A percentile compares a stretch with the other conserved stretches of the same genome.
These are phyloP conservation scores for Sarcophaga peregrina DNA, from an alignment of 1,140 invertebrate genomes.

Conservation along the genomic window DNA sequence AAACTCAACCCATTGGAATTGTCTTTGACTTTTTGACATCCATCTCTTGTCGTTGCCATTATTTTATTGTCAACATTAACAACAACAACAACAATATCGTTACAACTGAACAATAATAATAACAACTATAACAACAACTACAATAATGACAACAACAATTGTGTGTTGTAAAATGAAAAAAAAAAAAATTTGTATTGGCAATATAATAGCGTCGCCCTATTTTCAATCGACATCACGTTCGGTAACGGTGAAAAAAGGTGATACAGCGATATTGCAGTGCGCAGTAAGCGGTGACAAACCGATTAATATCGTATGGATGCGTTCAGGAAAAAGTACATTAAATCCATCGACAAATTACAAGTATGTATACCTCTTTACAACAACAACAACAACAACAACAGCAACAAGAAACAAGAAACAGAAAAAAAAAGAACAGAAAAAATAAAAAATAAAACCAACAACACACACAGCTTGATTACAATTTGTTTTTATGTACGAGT, in stretches of 20 bases:
- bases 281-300: constrained; percentile 86
- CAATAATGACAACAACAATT: not conserved
- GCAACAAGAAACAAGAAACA: constrained; percentile 3
- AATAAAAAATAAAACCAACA: not conserved
- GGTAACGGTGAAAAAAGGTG: constrained; percentile 79
- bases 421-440: not conserved
- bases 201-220: constrained; percentile 74
- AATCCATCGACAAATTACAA: constrained; percentile 78
- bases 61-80: not conserved
- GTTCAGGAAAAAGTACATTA: constrained; percentile 74
- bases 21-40: constrained; percentile 8
- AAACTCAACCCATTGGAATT: not conserved
- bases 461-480: constrained; percentile 8
- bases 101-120: not conserved
- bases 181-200: not conserved
- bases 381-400: constrained; percentile 14
- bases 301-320: constrained; percentile 81
- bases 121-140: not conserved
- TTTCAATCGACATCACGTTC: constrained; percentile 76
- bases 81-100: not conserved
- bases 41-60: not conserved
- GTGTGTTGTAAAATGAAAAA: not conserved
- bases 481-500: constrained; percentile 23
- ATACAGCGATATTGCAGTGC: constrained; percentile 79
- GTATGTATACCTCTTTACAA: constrained; percentile 60